Evolutionary conservation across 2,797 vertebrate species (phyloP).

Genomic region (Bufotes viridis): DNA sequence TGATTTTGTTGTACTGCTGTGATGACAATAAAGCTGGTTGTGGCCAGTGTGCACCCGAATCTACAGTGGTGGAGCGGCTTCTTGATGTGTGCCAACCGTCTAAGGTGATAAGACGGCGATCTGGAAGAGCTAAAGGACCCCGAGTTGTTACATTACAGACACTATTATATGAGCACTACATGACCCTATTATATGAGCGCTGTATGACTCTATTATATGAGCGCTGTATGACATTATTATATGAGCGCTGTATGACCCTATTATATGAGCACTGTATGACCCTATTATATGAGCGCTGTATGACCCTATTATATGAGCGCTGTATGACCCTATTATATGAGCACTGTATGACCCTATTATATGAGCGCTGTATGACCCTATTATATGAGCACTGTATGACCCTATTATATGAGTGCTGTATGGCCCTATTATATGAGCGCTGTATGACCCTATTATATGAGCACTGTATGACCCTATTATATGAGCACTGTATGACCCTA

Average conservation of each 20-base stretch:
- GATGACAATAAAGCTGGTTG: no score
- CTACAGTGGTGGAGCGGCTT: no score
- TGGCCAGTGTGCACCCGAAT: no score
- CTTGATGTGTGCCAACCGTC: no score
- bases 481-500: not conserved
- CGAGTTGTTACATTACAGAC: no score
- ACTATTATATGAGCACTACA: not conserved
- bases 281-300: not conserved
- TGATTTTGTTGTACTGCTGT: no score
- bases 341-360: not conserved
- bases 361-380: not conserved
- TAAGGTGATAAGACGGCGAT: no score
- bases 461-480: not conserved
- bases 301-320: not conserved
- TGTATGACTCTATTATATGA: not conserved
- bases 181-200: not conserved
- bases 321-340: not conserved
- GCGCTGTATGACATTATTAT: not conserved
- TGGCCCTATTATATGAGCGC: not conserved
- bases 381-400: not conserved
- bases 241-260: not conserved
- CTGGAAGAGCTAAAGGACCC: no score
- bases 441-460: not conserved
- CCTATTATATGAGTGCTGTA: not conserved
- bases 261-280: not conserved